Percentiles rank a stretch among this genome's conserved stretches.
These are phyloP conservation scores for Labeo rohita DNA, from an alignment of 2,113 vertebrate genomes.

Conservation along the genomic window DNA sequence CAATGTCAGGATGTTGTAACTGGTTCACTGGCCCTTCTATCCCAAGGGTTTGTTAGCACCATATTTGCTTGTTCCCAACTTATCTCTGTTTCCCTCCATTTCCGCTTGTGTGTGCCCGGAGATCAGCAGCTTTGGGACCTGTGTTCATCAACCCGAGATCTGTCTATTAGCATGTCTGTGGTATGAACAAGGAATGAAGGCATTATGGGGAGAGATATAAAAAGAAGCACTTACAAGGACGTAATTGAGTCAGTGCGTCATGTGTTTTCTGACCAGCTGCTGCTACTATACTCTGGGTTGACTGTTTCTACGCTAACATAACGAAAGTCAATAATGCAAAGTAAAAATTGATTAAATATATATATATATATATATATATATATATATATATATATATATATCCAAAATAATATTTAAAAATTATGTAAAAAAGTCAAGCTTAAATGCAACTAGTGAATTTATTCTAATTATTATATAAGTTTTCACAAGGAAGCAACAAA, in stretches of 20 bases:
- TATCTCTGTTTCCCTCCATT: neutral
- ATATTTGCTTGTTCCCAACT: neutral
- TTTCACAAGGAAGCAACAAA: too few species aligned
- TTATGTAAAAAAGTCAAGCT: too few species aligned
- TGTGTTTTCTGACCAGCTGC: constrained; percentile 57
- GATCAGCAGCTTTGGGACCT: constrained; percentile 30
- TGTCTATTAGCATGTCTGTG: constrained; percentile 41
- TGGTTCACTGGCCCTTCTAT: constrained; percentile 48
- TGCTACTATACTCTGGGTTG: constrained; percentile 65
- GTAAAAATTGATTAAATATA: neutral
- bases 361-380: too few species aligned
- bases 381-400: too few species aligned
- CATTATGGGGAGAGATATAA: constrained; percentile 52
- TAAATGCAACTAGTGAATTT: too few species aligned
- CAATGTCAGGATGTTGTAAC: constrained; percentile 13
- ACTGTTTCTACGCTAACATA: constrained; percentile 54
- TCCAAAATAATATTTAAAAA: too few species aligned
- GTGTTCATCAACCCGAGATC: constrained; percentile 63
- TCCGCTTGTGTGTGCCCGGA: neutral
- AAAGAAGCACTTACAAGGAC: constrained; percentile 56
- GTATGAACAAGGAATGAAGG: constrained; percentile 57
- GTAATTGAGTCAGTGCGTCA: constrained; percentile 68
- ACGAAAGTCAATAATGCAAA: neutral
- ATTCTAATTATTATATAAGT: neutral
- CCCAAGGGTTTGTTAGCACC: constrained; percentile 15